These are phyloP conservation scores for Belgica antarctica DNA, from an alignment of 2,888 invertebrate genomes.

Conservation along the genomic window DNA sequence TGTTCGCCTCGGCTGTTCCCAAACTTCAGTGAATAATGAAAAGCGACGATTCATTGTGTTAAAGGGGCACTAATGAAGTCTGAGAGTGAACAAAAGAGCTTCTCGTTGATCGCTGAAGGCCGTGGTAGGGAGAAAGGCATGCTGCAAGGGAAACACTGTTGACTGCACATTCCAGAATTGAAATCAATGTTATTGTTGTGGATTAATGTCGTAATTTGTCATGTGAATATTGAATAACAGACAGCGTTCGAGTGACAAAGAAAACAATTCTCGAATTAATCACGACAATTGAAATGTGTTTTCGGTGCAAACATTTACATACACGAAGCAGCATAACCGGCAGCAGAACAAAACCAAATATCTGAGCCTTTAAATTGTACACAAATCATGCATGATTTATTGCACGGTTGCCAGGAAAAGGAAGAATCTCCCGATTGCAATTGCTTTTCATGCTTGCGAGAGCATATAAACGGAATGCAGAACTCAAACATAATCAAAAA, in stretches of 20 bases:
- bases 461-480: conserved; percentile 28
- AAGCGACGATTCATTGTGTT: conserved; percentile 26
- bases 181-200: conserved; percentile 16
- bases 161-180: conserved; percentile 14
- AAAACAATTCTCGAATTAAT: conserved; percentile 21
- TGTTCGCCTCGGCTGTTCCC: background rate
- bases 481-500: conserved; percentile 40
- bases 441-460: conserved; percentile 17
- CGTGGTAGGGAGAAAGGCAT: no score
- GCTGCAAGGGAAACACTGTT: no score
- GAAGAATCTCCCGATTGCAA: conserved; percentile 38
- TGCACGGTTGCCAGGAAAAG: conserved; percentile 23
- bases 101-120: background rate
- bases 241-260: conserved; percentile 1
- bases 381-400: conserved; percentile 42
- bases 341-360: no score
- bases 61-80: conserved; percentile 23
- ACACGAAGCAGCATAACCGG: background rate
- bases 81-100: conserved; percentile 17
- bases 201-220: conserved; percentile 13
- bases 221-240: background rate
- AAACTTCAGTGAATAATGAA: conserved; percentile 3
- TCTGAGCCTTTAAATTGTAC: conserved; percentile 15
- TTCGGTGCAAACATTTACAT: conserved; percentile 10
- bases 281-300: conserved; percentile 25